A percentile compares a stretch with the other conserved stretches of the same genome.
These are phyloP conservation scores for Rhinatrema bivittatum DNA, from an alignment of 2,797 vertebrate species.

Conservation along the genomic window DNA sequence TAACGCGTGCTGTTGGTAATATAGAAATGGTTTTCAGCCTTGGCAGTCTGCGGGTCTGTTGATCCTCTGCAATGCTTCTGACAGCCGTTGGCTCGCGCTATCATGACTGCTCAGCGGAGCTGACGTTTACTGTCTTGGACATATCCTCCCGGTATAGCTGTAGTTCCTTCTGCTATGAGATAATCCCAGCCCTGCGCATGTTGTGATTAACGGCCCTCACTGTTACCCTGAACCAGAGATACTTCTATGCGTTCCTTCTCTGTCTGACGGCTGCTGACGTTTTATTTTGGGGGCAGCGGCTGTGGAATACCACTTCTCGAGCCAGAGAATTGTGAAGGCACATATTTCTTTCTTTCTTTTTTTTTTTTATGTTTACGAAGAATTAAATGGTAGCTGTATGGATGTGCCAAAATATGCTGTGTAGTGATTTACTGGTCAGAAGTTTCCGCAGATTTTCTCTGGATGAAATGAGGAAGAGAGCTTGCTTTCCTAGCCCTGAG, in stretches of 20 bases:
- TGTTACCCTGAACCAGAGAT: background rate
- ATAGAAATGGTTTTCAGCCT: conserved; percentile 1
- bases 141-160: conserved; percentile 3
- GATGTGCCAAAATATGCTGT: too few species aligned
- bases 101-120: conserved; percentile 1
- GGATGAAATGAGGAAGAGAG: too few species aligned
- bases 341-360: background rate
- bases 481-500: too few species aligned
- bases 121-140: conserved; percentile 5
- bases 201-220: conserved; percentile 12
- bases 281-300: background rate
- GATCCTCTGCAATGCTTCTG: background rate
- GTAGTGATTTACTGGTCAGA: too few species aligned
- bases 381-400: too few species aligned
- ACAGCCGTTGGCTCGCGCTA: conserved; percentile 4
- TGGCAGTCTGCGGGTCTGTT: background rate
- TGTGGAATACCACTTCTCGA: too few species aligned
- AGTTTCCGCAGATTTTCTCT: too few species aligned
- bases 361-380: background rate
- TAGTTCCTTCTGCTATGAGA: background rate
- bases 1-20: background rate
- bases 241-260: background rate
- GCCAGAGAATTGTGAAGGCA: too few species aligned
- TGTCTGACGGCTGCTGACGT: background rate
- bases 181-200: background rate